These are phyloP conservation scores for Linepithema humile DNA, from an alignment of 1,140 invertebrate species.

Conservation along the genomic window DNA sequence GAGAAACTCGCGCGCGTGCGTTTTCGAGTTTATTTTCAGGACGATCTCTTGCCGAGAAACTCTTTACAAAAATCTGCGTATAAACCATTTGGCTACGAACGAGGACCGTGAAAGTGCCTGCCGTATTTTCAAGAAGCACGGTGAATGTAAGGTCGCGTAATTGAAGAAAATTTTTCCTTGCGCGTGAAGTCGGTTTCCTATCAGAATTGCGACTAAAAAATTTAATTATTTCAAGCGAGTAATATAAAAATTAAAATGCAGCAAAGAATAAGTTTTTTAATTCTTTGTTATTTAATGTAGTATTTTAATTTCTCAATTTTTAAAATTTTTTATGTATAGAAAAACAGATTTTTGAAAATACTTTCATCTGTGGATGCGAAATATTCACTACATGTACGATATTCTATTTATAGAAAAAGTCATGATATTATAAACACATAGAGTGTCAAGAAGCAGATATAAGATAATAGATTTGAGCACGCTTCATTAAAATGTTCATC, in stretches of 20 bases:
- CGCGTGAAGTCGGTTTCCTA: not conserved
- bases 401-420: not conserved
- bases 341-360: not conserved
- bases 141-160: not conserved
- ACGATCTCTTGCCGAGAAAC: not conserved
- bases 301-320: not conserved
- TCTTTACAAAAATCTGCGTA: not conserved
- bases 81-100: not conserved
- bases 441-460: not conserved
- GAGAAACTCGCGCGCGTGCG: not conserved
- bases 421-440: not conserved
- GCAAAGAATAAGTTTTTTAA: not conserved
- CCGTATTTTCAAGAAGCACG: not conserved
- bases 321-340: too few relatives aligned
- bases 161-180: not conserved
- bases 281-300: too few relatives aligned
- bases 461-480: not conserved
- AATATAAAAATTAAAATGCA: not conserved
- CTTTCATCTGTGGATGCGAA: too few relatives aligned
- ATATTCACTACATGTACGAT: not conserved
- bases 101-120: not conserved
- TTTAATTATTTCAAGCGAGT: not conserved
- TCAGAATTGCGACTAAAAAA: not conserved
- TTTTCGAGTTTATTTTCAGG: not conserved
- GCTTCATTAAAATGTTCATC: not conserved